A percentile compares a stretch with the other conserved stretches of the same genome.
Evolutionary conservation across 1,140 invertebrate genomes (phyloP).

Genomic region (Cecropterus lyciades): DNA sequence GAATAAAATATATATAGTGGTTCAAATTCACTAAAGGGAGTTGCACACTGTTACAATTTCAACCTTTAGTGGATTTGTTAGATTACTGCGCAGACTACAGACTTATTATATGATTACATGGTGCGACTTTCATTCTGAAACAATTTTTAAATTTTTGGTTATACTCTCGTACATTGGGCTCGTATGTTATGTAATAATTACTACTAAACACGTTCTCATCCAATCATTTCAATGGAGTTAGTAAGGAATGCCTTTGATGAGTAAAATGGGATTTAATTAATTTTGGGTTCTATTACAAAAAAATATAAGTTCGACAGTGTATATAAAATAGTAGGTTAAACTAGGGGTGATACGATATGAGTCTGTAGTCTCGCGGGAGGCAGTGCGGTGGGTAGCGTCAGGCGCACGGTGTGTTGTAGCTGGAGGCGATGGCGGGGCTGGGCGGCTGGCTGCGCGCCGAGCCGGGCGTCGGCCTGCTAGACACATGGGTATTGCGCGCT

Average conservation of each 20-base stretch:
- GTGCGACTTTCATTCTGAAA: background rate
- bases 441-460: slow-evolving; percentile 78
- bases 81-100: slow-evolving; percentile 14
- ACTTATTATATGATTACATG: background rate
- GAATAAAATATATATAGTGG: background rate
- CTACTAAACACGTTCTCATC: no score
- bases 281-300: no score
- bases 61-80: slow-evolving; percentile 4
- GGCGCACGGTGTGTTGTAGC: slow-evolving; percentile 68
- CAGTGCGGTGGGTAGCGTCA: slow-evolving; percentile 40
- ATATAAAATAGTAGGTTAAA: no score
- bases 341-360: background rate
- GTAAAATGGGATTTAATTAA: no score
- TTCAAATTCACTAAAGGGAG: background rate
- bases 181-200: no score
- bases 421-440: slow-evolving; percentile 80
- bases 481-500: slow-evolving; percentile 84
- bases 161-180: no score
- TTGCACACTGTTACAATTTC: background rate
- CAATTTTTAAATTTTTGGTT: background rate
- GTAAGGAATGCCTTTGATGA: no score
- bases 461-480: slow-evolving; percentile 75
- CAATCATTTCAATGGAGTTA: background rate
- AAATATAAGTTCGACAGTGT: no score
- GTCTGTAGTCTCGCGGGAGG: slow-evolving; percentile 16